Evolutionary conservation across 2,888 invertebrate genomes (phyloP).

Genomic region (Choristoneura rosaceana): DNA sequence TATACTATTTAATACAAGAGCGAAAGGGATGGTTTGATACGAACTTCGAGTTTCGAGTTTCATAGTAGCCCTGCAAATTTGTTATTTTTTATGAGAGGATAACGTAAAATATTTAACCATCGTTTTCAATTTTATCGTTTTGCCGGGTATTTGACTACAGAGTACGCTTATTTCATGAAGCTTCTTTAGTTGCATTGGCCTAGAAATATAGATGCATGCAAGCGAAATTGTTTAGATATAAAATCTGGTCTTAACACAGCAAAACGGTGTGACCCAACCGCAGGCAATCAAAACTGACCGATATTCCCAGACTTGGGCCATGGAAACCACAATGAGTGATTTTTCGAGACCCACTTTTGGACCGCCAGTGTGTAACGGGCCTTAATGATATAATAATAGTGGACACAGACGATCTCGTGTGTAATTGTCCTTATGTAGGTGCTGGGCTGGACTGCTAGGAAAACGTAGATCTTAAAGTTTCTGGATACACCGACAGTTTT

Average conservation of each 20-base stretch:
- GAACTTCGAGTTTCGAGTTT: no score
- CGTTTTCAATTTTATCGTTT: no score
- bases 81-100: not conserved
- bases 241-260: not conserved
- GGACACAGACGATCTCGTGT: constrained; percentile 63
- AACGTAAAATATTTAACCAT: no score
- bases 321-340: constrained; percentile 60
- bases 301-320: constrained; percentile 52
- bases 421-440: constrained; percentile 65
- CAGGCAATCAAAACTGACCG: constrained; percentile 47
- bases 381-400: constrained; percentile 72
- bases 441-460: constrained; percentile 35
- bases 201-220: no score
- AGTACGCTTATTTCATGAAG: no score
- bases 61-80: no score
- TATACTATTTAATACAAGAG: no score
- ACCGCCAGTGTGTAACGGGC: constrained; percentile 62
- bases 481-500: constrained; percentile 26
- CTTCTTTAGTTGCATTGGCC: no score
- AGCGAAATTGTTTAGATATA: not conserved
- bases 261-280: constrained; percentile 16
- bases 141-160: no score
- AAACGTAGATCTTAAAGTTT: constrained; percentile 8
- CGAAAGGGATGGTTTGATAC: no score
- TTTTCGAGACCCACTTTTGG: constrained; percentile 59